Base-by-base conservation (phyloP, 2,888 invertebrate species). In the Horisme vitalbata region DNA sequence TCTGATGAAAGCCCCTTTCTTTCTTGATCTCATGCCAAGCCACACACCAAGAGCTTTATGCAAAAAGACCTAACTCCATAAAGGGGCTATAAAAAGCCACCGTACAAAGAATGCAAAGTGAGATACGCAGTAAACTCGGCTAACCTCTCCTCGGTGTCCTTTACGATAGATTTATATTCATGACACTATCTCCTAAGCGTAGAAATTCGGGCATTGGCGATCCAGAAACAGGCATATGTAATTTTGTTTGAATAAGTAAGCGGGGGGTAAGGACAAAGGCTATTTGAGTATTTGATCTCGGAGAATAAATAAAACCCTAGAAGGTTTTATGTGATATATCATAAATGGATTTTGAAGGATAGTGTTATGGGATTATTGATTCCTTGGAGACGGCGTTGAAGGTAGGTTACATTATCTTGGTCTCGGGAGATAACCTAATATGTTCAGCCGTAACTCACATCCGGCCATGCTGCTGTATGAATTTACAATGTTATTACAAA, bases 201-300 rank as follows among this genome's bases (percentile, higher is more conserved):
- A 87, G 87, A 88, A 88, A 88, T 89, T 88, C 87, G 88, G 86
- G 79, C 84, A 79, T 83, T 83, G 85, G 87, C 84, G 82, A 88
- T 86, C 83, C 84, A 75, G 82, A 80, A 83, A 80, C 83, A 78
- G 81, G 88, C 88, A 88, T 88, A 89, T 86, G 88, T 89, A 89
- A 89, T 88, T 88, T 87, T 89, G 87, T 89, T 88, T 89, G 88
- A 87, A 89, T 88, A 89, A 87, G 87, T 86, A 88, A 88, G 82
- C 79, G 83, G 81, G 84, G 57, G 80, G 75, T 67, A 68, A 83
- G 82, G 86, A 88, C 88, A 88, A 89, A 89, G 80, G 83, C 83
- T 83, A 86, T 89, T 89, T 86, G 86, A 83, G 83, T 81, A 86
- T 89, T 89, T 86, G 87, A 87, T 87, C 85, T 87, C 66, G 49